Conservation (phyloP, 2,797 vertebrate genomes). For the Lophura swinhoii region DNA sequence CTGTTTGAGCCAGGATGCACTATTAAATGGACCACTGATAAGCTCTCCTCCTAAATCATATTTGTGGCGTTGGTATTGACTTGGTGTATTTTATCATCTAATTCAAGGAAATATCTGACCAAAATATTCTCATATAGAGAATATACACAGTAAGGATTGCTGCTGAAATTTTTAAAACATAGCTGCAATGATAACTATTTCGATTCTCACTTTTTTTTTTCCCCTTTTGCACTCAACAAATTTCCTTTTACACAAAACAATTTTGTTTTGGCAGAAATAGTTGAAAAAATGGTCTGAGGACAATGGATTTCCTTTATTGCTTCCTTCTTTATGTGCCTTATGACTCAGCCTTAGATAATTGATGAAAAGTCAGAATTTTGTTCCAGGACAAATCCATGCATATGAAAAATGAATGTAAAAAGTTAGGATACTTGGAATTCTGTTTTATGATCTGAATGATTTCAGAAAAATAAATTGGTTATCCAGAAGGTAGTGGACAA, state of each 20-base stretch:
- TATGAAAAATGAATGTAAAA: background rate
- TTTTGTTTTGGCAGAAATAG: background rate
- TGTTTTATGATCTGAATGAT: background rate
- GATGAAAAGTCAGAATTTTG: background rate
- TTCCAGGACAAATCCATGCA: rapidly evolving
- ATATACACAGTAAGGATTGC: background rate
- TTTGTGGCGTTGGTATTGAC: background rate
- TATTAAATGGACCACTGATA: background rate
- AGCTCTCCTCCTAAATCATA: background rate
- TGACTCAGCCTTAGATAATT: background rate
- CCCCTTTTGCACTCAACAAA: background rate
- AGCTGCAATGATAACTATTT: background rate
- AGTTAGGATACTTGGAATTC: background rate
- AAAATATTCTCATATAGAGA: background rate
- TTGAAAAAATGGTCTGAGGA: background rate
- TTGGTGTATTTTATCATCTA: background rate
- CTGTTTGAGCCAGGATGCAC: background rate
- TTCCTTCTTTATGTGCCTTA: background rate
- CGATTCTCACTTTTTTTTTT: background rate
- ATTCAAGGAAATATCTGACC: background rate
- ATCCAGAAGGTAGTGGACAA: background rate
- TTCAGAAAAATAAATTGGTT: background rate
- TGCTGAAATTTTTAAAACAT: background rate
- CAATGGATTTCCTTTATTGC: background rate
- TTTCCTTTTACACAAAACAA: background rate